These are phyloP conservation scores for Caranx ignobilis DNA, from an alignment of 2,113 vertebrate species.

Conservation along the genomic window DNA sequence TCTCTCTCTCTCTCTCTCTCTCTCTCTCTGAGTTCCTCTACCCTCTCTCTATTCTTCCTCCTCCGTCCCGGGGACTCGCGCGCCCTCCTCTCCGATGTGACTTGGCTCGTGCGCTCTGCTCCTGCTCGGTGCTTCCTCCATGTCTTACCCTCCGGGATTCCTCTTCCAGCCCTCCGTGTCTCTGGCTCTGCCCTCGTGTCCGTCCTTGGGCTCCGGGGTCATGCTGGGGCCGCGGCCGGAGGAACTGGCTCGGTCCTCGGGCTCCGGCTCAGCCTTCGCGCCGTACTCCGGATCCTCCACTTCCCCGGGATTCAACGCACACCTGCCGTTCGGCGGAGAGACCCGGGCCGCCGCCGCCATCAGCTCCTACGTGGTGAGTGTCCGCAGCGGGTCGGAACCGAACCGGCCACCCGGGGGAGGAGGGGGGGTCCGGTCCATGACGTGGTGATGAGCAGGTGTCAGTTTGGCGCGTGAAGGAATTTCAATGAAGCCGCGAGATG, in stretches of 20 bases:
- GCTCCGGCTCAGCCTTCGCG: constrained; percentile 92
- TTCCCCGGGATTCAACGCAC: constrained; percentile 90
- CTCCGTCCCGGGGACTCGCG: background rate
- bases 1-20: no score
- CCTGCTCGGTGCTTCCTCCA: constrained; percentile 77
- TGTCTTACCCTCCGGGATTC: constrained; percentile 96
- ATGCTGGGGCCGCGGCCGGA: constrained; percentile 91
- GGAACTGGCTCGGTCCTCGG: constrained; percentile 91
- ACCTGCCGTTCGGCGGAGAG: constrained; percentile 91
- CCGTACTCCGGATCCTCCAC: constrained; percentile 92
- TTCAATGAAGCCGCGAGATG: no score
- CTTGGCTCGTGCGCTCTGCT: constrained; percentile 32
- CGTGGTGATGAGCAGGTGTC: no score
- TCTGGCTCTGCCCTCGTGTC: constrained; percentile 92
- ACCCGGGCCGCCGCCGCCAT: constrained; percentile 88
- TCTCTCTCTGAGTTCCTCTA: no score
- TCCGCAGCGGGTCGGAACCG: background rate
- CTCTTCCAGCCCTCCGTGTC: constrained; percentile 94
- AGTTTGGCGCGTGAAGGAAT: no score
- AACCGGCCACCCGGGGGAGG: background rate
- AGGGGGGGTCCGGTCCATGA: no score
- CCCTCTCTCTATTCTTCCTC: background rate
- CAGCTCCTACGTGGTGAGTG: constrained; percentile 93
- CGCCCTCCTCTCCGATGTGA: constrained; percentile 77
- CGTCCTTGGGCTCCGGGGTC: constrained; percentile 91